These are phyloP conservation scores for Pharmacophagus antenor DNA, from an alignment of 2,888 invertebrate genomes.

Conservation along the genomic window DNA sequence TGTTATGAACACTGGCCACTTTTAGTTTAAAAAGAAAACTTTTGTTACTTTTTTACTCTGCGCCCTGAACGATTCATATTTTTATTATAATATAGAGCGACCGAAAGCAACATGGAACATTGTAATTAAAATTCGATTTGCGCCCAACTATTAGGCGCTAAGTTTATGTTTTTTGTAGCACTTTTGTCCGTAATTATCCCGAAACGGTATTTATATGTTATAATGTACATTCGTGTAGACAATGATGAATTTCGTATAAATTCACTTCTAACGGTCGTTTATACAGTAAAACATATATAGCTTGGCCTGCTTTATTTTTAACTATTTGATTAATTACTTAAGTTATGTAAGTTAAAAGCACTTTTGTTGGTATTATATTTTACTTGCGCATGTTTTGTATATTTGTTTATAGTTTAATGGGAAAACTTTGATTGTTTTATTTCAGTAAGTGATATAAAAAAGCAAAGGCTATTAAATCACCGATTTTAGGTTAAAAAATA, in stretches of 20 bases:
- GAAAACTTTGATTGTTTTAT: too few relatives aligned
- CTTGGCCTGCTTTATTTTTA: too few relatives aligned
- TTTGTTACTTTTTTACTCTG: not conserved
- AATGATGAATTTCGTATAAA: conserved; percentile 21
- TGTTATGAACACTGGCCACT: too few relatives aligned
- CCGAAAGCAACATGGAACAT: conserved; percentile 15
- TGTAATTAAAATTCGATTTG: conserved; percentile 53
- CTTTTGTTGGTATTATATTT: too few relatives aligned
- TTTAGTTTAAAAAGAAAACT: not conserved
- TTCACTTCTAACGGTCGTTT: not conserved
- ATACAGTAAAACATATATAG: not conserved
- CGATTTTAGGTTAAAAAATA: too few relatives aligned
- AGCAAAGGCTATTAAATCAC: too few relatives aligned
- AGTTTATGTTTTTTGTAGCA: conserved; percentile 32
- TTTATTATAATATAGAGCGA: too few relatives aligned
- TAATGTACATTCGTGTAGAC: conserved; percentile 14
- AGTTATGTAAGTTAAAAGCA: too few relatives aligned
- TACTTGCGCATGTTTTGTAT: too few relatives aligned
- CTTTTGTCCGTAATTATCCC: conserved; percentile 30
- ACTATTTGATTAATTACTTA: too few relatives aligned
- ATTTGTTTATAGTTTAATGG: too few relatives aligned
- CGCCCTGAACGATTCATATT: not conserved
- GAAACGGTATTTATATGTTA: conserved; percentile 8
- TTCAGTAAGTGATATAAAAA: too few relatives aligned
- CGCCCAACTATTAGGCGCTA: conserved; percentile 36